Evolutionary conservation across 2,888 invertebrate genomes (phyloP).

Genomic region (Steinernema scapterisci): DNA sequence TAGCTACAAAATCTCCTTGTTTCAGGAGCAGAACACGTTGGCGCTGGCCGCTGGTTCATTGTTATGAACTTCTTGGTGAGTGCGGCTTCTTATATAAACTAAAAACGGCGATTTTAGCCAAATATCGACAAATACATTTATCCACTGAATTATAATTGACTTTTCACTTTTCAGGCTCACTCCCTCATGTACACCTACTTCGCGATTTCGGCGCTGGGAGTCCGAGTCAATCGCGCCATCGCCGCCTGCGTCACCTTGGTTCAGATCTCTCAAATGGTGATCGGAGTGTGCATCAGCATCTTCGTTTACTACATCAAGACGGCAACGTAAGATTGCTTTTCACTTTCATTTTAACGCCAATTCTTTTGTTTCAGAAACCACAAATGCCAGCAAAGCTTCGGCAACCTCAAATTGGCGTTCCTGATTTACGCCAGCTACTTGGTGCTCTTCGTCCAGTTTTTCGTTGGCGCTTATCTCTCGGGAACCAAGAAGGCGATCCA

Average conservation of each 20-base stretch:
- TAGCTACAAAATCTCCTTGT: background rate
- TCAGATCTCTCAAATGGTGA: constrained; percentile 40
- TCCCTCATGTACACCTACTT: constrained; percentile 70
- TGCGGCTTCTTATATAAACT: background rate
- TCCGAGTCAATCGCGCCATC: constrained; percentile 71
- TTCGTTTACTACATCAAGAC: constrained; percentile 22
- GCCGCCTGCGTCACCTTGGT: constrained; percentile 39
- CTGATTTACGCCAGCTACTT: background rate
- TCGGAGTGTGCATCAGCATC: constrained; percentile 31
- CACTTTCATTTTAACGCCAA: background rate
- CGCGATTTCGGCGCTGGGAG: constrained; percentile 67
- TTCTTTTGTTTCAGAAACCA: background rate
- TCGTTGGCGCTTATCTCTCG: background rate
- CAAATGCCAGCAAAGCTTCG: constrained; percentile 17
- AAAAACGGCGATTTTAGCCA: too few species aligned
- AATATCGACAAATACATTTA: too few species aligned
- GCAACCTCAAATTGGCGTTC: constrained; percentile 14
- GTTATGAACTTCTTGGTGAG: constrained; percentile 68
- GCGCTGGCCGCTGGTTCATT: constrained; percentile 41
- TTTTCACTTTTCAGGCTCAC: constrained; percentile 49
- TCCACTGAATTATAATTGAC: too few species aligned
- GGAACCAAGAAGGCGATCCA: background rate
- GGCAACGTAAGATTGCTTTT: background rate
- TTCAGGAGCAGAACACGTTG: constrained; percentile 38
- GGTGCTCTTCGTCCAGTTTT: constrained; percentile 2